Base-by-base conservation (phyloP, 1,140 invertebrate genomes). In the Drosophila lini region DNA sequence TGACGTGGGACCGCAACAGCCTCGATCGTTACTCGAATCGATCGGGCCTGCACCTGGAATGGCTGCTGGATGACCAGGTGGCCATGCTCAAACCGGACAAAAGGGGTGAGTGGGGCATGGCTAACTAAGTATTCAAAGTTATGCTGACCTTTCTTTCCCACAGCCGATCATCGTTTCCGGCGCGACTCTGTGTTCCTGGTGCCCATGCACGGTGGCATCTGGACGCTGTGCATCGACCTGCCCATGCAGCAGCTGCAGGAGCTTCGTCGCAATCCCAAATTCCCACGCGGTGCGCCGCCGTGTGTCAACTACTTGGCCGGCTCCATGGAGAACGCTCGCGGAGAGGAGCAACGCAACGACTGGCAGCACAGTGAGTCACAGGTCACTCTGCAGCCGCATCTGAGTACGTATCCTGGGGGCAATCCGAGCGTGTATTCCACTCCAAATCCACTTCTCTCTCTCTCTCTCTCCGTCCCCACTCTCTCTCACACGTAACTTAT, bases 201-300 rank as follows among this genome's bases (percentile, higher is more conserved):
- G 0, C 96, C 96, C 1, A 96, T 97, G 95, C 96, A 97, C 73
- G 96, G 96, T 3, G 96, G 96, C 2, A 97, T 97, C 76, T 97
- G 96, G 96, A 97, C 96, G 0, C 94, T 97, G 82, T 97, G 97
- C 90, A 95, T 97, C 48, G 95, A 95, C 56, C 92, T 97, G 28
- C 94, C 95, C 84, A 95, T 96, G 67, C 95, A 96, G 81, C 95
- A 97, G 91, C 94, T 96, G 57, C 92, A 93, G 68, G 93, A 96
- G 74, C 88, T 97, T 56, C 93, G 93, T 13, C 93, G 94, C 58
- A 93, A 95, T 57, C 96, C 86, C 7, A 91, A 95, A 28, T 97
- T 97, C 90, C 95, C 95, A 10, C 78, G 91, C 1, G 93, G 94
- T 65, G 94, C 95, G 52, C 94, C 94, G 56, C 92, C 94, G 22